Base-by-base conservation (phyloP, 2,888 invertebrate species). In the Lissonota sp. region DNA sequence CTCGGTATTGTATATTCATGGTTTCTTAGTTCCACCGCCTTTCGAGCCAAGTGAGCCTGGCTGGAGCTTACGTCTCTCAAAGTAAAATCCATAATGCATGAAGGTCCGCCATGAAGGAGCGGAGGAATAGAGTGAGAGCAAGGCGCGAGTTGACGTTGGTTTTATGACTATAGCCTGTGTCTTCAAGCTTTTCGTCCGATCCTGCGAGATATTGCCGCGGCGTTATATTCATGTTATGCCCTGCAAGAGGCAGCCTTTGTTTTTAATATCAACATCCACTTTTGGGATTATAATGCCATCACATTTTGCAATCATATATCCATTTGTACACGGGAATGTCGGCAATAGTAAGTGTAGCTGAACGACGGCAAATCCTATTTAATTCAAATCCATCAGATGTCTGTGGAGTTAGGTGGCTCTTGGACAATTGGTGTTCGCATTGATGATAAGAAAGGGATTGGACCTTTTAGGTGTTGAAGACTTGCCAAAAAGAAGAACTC, bases 71-170 rank as follows among this genome's bases (percentile, higher is more conserved):
- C 85, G 87, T 87, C 83, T 89, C 89, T 88, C 89, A 88, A 88
- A 90, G 90, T 89, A 88, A 91, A 91, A 92, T 92, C 91, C 92
- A 92, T 92, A 92, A 92, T 92, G 90, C 90, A 92, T 92, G 92
- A 92, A 90, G 88, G 90, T 88, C 90, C 90, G 86, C 85, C 26
- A 67, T 72, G 67, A 76, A 77, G 64, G 67, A 67, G 76, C 26
- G 57, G 77, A 71, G 46, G 72, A 78, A 62, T 26, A 37, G 76
- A 26, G 42, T 37, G 53, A 57, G 39, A 51, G 72, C 60, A 73
- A 75, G 66, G 63, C 46, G 44, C 63, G 75, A 77, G 67, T 75
- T 44, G 80, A 40, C 46, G 79, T 67, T 66, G 63, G 81, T 76
- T 82, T 73, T 80, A 70, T 73, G 49, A 69, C 73, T 73, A 26